phyloP scores from a whole-genome alignment of 2,113 vertebrate genomes.

The Dicerorhinus sumatrensis region DNA sequence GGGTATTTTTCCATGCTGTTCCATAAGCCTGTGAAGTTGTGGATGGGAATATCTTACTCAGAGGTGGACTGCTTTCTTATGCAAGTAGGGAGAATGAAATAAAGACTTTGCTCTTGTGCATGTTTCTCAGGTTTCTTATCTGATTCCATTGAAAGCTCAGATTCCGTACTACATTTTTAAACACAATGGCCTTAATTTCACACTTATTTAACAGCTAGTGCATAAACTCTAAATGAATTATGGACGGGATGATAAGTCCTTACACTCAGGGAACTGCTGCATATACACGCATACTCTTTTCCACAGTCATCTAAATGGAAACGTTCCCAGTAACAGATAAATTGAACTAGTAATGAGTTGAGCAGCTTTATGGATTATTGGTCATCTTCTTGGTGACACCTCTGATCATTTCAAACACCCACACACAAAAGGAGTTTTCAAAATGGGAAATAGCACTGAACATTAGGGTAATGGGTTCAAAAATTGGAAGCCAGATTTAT shows the following conservation, averaged over 20 bases:
- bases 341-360: conserved; percentile 27
- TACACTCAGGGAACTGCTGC: background rate
- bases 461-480: conserved; percentile 66
- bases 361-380: conserved; percentile 57
- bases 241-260: background rate
- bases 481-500: conserved; percentile 69
- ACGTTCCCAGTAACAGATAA: conserved; percentile 38
- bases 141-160: conserved; percentile 21
- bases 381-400: conserved; percentile 65
- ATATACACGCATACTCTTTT: background rate
- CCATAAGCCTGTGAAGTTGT: background rate
- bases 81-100: background rate
- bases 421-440: conserved; percentile 71
- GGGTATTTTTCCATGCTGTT: background rate
- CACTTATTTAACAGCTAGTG: conserved; percentile 19
- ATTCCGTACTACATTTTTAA: background rate
- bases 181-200: background rate
- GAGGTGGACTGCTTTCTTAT: background rate
- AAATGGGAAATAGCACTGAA: conserved; percentile 64
- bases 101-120: background rate
- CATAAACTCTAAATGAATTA: conserved; percentile 43
- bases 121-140: background rate
- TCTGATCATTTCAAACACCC: conserved; percentile 68
- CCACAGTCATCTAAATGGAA: conserved; percentile 39
- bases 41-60: background rate